Conservation (phyloP, 2,888 invertebrate species). For the Amiota minor region DNA sequence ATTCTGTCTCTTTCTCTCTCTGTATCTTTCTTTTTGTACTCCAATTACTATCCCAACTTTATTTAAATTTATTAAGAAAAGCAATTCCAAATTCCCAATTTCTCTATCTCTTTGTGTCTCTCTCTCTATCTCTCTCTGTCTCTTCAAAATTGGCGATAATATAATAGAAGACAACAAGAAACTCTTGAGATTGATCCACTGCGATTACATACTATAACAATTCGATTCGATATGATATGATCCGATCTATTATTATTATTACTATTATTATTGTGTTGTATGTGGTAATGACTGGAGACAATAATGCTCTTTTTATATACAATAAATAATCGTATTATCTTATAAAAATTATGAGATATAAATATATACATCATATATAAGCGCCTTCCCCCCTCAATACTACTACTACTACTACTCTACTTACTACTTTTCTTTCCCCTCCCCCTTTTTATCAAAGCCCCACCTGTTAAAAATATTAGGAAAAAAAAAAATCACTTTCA, state of each 20-base stretch:
- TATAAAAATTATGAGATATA: too few species aligned
- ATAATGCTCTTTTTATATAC: conserved; percentile 42
- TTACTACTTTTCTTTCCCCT: conserved; percentile 42
- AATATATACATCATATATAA: conserved; percentile 40
- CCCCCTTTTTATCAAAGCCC: background rate
- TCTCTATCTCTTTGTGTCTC: too few species aligned
- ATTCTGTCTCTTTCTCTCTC: conserved; percentile 22
- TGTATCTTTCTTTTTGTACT: conserved; percentile 35
- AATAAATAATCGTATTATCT: too few species aligned
- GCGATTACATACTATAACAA: conserved; percentile 36
- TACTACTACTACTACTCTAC: conserved; percentile 40
- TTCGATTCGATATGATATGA: conserved; percentile 43
- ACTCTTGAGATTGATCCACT: too few species aligned
- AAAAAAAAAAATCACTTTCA: conserved; percentile 9
- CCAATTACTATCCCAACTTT: conserved; percentile 14
- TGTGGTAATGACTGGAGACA: conserved; percentile 74
- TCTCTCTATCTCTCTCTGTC: too few species aligned
- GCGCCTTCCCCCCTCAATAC: conserved; percentile 42
- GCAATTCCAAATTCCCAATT: too few species aligned
- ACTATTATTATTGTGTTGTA: conserved; percentile 29
- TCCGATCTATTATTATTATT: conserved; percentile 52
- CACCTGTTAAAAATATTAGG: conserved; percentile 11
- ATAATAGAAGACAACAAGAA: too few species aligned
- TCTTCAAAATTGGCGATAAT: too few species aligned
- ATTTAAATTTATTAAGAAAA: too few species aligned